phyloP scores from a whole-genome alignment of 2,113 vertebrate genomes.

The Caranx melampygus region DNA sequence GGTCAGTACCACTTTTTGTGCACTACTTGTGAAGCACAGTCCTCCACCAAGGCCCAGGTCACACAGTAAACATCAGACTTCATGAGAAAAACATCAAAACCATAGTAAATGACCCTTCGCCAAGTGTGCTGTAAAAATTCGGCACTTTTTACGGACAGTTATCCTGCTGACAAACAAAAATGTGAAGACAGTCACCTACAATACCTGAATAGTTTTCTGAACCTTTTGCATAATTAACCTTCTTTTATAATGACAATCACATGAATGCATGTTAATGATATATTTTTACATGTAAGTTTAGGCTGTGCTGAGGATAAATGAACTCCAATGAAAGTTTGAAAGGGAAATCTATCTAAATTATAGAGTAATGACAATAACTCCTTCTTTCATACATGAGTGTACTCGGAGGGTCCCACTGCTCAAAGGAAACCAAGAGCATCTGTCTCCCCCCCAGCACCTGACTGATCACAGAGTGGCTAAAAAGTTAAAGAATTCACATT shows the following conservation, averaged over 20 bases:
- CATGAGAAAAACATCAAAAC: too few species aligned
- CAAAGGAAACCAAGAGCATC: constrained; percentile 54
- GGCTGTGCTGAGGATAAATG: constrained; percentile 3
- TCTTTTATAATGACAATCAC: background rate
- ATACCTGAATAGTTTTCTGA: too few species aligned
- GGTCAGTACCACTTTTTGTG: too few species aligned
- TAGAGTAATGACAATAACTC: constrained; percentile 38
- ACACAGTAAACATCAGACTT: too few species aligned
- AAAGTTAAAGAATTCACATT: constrained; percentile 69
- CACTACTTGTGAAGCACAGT: too few species aligned
- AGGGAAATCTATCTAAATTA: constrained; percentile 32
- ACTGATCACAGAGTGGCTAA: constrained; percentile 57
- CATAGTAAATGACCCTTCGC: too few species aligned
- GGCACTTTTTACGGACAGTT: too few species aligned
- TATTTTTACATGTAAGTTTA: constrained; percentile 1
- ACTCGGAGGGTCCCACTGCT: constrained; percentile 22
- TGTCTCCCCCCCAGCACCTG: constrained; percentile 26
- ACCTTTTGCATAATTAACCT: too few species aligned
- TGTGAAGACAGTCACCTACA: too few species aligned
- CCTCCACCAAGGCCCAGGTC: too few species aligned
- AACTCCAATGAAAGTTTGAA: background rate
- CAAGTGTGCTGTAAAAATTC: too few species aligned
- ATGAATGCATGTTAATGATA: background rate
- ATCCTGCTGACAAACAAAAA: too few species aligned
- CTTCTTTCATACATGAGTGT: constrained; percentile 18